A percentile compares a stretch with the other conserved stretches of the same genome.
phyloP scores from a whole-genome alignment of 1,140 invertebrate species.

The Drosophila sulfurigaster region DNA sequence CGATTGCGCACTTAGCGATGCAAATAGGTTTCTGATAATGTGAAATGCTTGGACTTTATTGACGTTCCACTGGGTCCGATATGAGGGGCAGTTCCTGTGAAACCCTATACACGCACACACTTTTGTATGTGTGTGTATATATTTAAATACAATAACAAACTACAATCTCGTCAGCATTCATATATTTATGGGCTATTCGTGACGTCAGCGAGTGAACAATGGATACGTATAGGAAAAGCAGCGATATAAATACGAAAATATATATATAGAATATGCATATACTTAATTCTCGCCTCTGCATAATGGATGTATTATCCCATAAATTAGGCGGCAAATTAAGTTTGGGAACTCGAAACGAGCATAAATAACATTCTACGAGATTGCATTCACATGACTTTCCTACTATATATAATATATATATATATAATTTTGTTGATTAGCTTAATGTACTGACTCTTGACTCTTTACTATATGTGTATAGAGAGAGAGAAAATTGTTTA shows the following conservation, averaged over 20 bases:
- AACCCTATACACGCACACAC: constrained; percentile 18
- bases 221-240: constrained; percentile 1
- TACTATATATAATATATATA: not conserved
- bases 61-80: constrained; percentile 22
- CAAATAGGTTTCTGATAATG: constrained; percentile 42
- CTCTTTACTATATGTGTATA: too few relatives aligned
- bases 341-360: constrained; percentile 18
- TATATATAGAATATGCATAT: not conserved
- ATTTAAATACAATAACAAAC: constrained; percentile 35
- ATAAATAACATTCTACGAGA: constrained; percentile 11
- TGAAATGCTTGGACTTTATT: constrained; percentile 44
- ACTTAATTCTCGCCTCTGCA: constrained; percentile 15
- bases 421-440: constrained; percentile 4
- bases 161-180: constrained; percentile 14
- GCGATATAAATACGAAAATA: constrained; percentile 4
- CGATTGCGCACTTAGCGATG: constrained; percentile 41
- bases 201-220: constrained; percentile 35
- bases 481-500: not conserved
- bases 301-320: constrained; percentile 39
- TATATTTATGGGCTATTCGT: constrained; percentile 2
- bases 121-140: not conserved
- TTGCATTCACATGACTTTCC: constrained; percentile 22
- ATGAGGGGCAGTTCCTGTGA: constrained; percentile 37
- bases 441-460: not conserved
- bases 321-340: constrained; percentile 29